Percentiles rank a stretch among this genome's conserved stretches.
Evolutionary conservation across 2,113 vertebrate genomes (phyloP).

Genomic region (Tychaedon coryphoeus): DNA sequence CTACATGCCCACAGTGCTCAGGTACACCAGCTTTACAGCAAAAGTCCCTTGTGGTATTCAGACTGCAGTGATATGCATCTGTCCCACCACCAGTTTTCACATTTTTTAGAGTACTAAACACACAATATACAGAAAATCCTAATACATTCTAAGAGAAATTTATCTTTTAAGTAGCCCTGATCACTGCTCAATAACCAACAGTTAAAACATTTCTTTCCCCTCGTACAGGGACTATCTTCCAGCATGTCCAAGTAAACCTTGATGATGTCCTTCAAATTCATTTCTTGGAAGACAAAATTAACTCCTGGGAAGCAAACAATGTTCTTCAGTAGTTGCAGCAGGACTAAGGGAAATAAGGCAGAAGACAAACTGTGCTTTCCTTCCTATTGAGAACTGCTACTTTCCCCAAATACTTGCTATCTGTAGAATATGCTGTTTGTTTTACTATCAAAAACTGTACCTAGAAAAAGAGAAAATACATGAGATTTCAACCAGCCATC

Average conservation of each 20-base stretch:
- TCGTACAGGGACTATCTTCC: rapidly evolving
- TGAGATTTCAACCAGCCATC: background rate
- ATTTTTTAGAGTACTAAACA: background rate
- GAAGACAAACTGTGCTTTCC: background rate
- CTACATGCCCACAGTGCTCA: background rate
- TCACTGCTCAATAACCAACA: background rate
- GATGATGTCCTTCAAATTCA: background rate
- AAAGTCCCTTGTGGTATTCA: background rate
- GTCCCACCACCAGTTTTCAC: background rate
- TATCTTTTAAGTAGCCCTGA: too few relatives aligned
- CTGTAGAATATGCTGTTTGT: background rate
- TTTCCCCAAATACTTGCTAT: background rate
- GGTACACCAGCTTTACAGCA: background rate
- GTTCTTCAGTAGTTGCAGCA: background rate
- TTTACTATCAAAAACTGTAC: background rate
- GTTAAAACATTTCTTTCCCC: background rate
- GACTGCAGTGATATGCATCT: background rate
- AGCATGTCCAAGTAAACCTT: background rate
- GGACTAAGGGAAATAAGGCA: background rate
- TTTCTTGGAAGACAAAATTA: background rate
- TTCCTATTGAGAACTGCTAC: background rate
- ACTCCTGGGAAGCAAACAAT: background rate
- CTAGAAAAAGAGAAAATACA: background rate
- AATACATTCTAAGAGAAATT: background rate
- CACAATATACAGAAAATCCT: background rate